Evolutionary conservation across 2,888 invertebrate species (phyloP).

Genomic region (Zhuqinia jingwanae): DNA sequence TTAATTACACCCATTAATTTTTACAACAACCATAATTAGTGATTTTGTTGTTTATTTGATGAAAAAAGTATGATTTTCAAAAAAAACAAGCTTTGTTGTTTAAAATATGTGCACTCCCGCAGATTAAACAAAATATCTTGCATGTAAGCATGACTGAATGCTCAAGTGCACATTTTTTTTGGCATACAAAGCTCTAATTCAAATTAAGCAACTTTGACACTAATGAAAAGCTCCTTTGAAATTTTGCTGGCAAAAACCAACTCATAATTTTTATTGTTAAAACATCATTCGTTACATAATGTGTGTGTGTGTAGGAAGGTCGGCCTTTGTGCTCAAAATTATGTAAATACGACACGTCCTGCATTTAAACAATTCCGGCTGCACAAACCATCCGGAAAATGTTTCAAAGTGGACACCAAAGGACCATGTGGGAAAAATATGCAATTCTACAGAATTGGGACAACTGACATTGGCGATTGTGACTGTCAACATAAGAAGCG

Average conservation of each 20-base stretch:
- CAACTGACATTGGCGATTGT: slow-evolving; percentile 76
- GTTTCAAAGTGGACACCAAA: slow-evolving; percentile 75
- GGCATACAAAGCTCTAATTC: background rate
- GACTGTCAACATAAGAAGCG: slow-evolving; percentile 76
- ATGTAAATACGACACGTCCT: slow-evolving; percentile 66
- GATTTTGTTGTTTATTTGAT: background rate
- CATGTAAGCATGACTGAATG: no score
- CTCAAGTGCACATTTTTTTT: slow-evolving; percentile 1
- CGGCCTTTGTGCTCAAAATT: slow-evolving; percentile 71
- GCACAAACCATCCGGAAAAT: slow-evolving; percentile 70
- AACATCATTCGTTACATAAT: background rate
- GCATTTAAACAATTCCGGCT: slow-evolving; percentile 70
- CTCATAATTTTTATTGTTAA: background rate
- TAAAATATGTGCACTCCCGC: no score
- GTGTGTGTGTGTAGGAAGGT: slow-evolving; percentile 56
- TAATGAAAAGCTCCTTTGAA: background rate
- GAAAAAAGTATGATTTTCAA: background rate
- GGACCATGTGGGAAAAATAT: slow-evolving; percentile 77
- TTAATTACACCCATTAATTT: background rate
- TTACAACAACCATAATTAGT: background rate
- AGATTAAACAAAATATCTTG: no score
- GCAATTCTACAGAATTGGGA: slow-evolving; percentile 75
- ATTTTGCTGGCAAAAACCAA: background rate
- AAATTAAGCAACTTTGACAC: background rate
- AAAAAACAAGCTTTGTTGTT: no score